A percentile compares a stretch with the other conserved stretches of the same genome.
Evolutionary conservation across 2,888 invertebrate species (phyloP).

Genomic region (Trimorus sp.): DNA sequence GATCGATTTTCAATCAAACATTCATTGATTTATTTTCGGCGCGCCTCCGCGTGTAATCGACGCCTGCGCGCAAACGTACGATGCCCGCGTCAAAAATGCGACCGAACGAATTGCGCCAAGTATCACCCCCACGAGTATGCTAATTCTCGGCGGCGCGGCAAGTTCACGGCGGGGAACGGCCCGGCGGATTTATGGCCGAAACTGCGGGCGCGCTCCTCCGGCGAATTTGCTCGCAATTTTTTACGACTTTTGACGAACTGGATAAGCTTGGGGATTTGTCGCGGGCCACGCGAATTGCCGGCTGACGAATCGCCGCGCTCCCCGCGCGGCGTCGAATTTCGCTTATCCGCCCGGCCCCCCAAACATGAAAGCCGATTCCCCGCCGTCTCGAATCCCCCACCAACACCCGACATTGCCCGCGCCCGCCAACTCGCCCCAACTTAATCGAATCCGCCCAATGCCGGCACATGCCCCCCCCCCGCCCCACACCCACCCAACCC

Average conservation of each 20-base stretch:
- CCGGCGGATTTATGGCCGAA: conserved; percentile 29
- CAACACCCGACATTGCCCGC: background rate
- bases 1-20: conserved; percentile 51
- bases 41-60: conserved; percentile 30
- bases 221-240: conserved; percentile 28
- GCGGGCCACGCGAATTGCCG: conserved; percentile 36
- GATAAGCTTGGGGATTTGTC: conserved; percentile 49
- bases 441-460: no score
- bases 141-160: conserved; percentile 38
- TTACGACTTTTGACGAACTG: conserved; percentile 31
- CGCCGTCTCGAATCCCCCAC: no score
- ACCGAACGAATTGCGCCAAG: conserved; percentile 23
- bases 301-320: conserved; percentile 38
- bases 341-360: conserved; percentile 16
- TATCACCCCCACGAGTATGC: conserved; percentile 35
- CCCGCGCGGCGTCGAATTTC: conserved; percentile 23
- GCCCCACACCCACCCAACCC: no score
- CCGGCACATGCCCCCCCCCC: no score
- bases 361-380: background rate
- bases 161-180: conserved; percentile 17
- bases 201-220: conserved; percentile 28
- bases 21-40: conserved; percentile 46
- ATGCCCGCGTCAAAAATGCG: conserved; percentile 17
- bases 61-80: conserved; percentile 10
- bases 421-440: background rate